Percentiles rank a stretch among this genome's conserved stretches.
These are phyloP conservation scores for Oryzias curvinotus DNA, from an alignment of 2,113 vertebrate genomes.

Conservation along the genomic window DNA sequence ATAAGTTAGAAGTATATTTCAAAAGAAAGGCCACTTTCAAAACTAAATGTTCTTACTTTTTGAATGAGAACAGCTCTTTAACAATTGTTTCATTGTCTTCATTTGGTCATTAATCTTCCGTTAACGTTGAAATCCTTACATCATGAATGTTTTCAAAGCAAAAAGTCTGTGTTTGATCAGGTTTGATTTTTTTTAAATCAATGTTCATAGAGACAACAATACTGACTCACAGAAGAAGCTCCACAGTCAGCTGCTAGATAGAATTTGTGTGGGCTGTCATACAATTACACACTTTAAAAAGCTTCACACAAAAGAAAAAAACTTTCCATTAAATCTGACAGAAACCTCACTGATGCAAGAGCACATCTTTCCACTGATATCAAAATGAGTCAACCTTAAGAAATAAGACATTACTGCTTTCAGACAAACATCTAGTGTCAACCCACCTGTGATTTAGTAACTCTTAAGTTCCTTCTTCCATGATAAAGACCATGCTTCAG, in stretches of 20 bases:
- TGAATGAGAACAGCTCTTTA: conserved; percentile 9
- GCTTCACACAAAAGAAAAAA: too few relatives aligned
- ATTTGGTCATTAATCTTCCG: not conserved
- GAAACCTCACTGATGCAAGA: too few relatives aligned
- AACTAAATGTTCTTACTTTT: not conserved
- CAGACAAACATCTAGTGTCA: too few relatives aligned
- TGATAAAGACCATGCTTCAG: too few relatives aligned
- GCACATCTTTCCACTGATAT: too few relatives aligned
- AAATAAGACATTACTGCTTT: too few relatives aligned
- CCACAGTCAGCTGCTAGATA: not conserved
- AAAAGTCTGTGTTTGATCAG: not conserved
- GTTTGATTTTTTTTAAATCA: not conserved
- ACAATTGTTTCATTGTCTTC: not conserved
- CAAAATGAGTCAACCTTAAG: too few relatives aligned
- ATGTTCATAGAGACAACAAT: not conserved
- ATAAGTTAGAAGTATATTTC: not conserved
- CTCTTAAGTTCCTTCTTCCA: too few relatives aligned
- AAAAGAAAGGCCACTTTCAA: conserved; percentile 21
- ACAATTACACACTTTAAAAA: too few relatives aligned
- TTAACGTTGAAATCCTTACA: not conserved
- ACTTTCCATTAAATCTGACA: too few relatives aligned
- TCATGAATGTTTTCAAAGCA: not conserved
- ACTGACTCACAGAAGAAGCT: not conserved
- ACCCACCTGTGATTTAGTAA: too few relatives aligned
- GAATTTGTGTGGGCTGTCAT: too few relatives aligned